Base-by-base conservation (phyloP, 1,140 invertebrate species). In the Metopolophium dirhodum region DNA sequence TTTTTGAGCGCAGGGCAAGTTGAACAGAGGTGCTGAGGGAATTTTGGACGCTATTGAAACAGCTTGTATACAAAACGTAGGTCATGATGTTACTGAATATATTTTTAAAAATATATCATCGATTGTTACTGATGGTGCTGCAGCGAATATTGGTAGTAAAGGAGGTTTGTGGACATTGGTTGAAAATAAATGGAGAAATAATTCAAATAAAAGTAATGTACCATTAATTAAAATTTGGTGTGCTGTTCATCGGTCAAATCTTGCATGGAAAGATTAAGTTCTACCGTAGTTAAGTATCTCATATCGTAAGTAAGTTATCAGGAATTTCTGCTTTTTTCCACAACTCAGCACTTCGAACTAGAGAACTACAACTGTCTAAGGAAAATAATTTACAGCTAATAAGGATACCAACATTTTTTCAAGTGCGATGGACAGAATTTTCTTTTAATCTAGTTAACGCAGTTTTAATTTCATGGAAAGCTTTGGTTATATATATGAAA, bases 201-300 rank as follows among this genome's bases (percentile, higher is more conserved):
- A 88, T 20, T 54, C 8, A 47, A 30, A 88, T 35, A 88, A 88
- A 88, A 51, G 20, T 90, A 30, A 68, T 57, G 41, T 91, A 26
- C 30, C 90, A 61, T 90, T 90, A 57, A 26, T 37, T 49, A 89
- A 54, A 4, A 89, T 90, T 47, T 91, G 90, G 41, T 91, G 41
- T 77, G 89, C 54, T 30, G 89, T 61, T 20, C 86, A 51, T 88
- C 23, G 83, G 14, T 86, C 41, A 51, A 51, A 88, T 51, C 11
- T 88, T 51, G 86, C 86, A 37, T 88, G 86, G 86, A 88, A 88
- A 88, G 47, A 88, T 88, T 35, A 49, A 88, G 89, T 90, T 90
- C 35, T 90, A 37, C 51, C 2, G 88, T 41, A 30, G 20, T 8
- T 3, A 89, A 49, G 51, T 90, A 41, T 90, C 51, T 61, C 51